A percentile compares a stretch with the other conserved stretches of the same genome.
These are phyloP conservation scores for Numenius arquata DNA, from an alignment of 2,113 vertebrate species.

Conservation along the genomic window DNA sequence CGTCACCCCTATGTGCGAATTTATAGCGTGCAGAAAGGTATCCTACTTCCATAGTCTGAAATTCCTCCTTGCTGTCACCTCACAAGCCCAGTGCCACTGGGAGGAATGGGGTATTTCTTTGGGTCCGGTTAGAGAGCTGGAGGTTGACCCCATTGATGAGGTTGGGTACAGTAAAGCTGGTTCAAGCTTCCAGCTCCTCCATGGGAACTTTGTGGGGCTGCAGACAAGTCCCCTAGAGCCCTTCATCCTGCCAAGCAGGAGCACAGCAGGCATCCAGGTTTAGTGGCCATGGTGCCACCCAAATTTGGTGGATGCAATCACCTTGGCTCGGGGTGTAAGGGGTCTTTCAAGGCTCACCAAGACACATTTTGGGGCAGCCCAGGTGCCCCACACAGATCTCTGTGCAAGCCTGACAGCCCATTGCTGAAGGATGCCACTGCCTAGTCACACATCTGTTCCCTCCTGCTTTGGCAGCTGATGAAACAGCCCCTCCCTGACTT, in stretches of 20 bases:
- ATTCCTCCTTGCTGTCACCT: too few relatives aligned
- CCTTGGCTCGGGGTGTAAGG: background rate
- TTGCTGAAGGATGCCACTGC: too few relatives aligned
- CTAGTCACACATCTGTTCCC: rapidly evolving
- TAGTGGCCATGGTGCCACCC: background rate
- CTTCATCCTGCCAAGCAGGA: background rate
- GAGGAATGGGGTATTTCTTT: too few relatives aligned
- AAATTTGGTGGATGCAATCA: background rate
- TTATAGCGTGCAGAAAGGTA: background rate
- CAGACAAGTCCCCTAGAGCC: background rate
- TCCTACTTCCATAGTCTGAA: background rate
- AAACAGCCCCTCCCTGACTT: background rate
- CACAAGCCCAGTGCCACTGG: background rate
- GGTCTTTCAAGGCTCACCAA: background rate
- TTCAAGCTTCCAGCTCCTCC: background rate
- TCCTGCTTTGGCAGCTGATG: rapidly evolving
- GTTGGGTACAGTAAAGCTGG: background rate
- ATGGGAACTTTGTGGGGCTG: too few relatives aligned
- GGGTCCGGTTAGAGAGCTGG: too few relatives aligned
- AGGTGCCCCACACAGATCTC: background rate
- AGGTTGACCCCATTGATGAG: background rate
- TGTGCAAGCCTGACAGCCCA: background rate
- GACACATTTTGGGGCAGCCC: background rate
- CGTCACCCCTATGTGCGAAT: background rate
- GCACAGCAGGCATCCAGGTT: background rate